Evolutionary conservation across 92 coral and sea anemone genomes (phyloP).

Genomic region (Epizoanthus stellaris): DNA sequence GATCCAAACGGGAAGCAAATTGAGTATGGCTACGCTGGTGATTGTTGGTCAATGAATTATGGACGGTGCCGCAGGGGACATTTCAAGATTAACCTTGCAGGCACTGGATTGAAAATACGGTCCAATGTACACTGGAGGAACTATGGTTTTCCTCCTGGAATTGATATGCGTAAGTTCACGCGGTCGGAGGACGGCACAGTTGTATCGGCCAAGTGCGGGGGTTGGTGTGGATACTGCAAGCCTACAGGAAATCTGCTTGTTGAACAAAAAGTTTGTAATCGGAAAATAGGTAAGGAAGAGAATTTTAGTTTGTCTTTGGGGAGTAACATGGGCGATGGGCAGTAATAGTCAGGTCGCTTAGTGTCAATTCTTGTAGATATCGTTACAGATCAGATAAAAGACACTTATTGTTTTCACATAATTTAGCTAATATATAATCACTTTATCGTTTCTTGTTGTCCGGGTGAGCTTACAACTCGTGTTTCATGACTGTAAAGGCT

Average conservation of each 20-base stretch:
- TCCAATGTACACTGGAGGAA: slow-evolving; percentile 75
- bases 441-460: too few relatives aligned
- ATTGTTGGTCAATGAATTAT: slow-evolving; percentile 94
- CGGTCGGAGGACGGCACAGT: slow-evolving; percentile 87
- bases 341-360: too few relatives aligned
- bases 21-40: slow-evolving; percentile 92
- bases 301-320: neutral
- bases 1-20: slow-evolving; percentile 79
- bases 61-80: slow-evolving; percentile 92
- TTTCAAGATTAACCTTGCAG: slow-evolving; percentile 88
- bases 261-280: slow-evolving; percentile 76
- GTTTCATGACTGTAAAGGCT: too few relatives aligned
- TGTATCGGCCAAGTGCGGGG: slow-evolving; percentile 97
- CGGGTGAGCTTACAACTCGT: too few relatives aligned
- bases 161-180: slow-evolving; percentile 85
- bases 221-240: slow-evolving; percentile 91
- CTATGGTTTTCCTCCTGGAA: slow-evolving; percentile 88
- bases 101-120: slow-evolving; percentile 79
- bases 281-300: slow-evolving; percentile 55
- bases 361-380: too few relatives aligned
- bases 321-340: neutral
- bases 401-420: too few relatives aligned
- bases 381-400: too few relatives aligned
- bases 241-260: slow-evolving; percentile 76
- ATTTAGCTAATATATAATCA: too few relatives aligned